phyloP scores from a whole-genome alignment of 2,888 invertebrate genomes.

The Panopea generosa region DNA sequence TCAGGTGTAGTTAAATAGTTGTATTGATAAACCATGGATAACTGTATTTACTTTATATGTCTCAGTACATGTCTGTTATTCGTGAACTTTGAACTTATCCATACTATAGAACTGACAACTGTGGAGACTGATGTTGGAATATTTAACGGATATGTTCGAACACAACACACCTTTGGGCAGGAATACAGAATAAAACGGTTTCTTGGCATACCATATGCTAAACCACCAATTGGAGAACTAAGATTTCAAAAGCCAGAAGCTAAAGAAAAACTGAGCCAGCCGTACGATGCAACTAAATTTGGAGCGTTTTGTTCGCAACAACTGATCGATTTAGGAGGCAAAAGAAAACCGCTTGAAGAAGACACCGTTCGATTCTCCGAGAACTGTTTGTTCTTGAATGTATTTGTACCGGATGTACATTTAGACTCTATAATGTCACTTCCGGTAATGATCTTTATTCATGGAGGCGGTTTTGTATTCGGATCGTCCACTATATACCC shows the following conservation, averaged over 20 bases:
- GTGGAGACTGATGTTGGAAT: neutral
- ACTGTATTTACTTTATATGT: too few species aligned
- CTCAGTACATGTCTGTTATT: too few species aligned
- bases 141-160: conserved; percentile 4
- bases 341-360: neutral
- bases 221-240: too few species aligned
- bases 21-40: too few species aligned
- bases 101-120: neutral
- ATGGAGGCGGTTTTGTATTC: too few species aligned
- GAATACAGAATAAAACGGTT: neutral
- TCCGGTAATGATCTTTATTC: too few species aligned
- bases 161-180: neutral
- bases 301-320: neutral
- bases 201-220: neutral
- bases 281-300: neutral
- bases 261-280: neutral
- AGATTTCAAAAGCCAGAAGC: too few species aligned
- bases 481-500: too few species aligned
- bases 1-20: too few species aligned
- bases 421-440: too few species aligned
- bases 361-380: neutral
- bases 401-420: neutral
- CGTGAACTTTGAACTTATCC: too few species aligned
- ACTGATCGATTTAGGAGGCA: neutral
- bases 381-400: conserved; percentile 8